Evolutionary conservation across 2,113 vertebrate species (phyloP).

Genomic region (Proteles cristata): DNA sequence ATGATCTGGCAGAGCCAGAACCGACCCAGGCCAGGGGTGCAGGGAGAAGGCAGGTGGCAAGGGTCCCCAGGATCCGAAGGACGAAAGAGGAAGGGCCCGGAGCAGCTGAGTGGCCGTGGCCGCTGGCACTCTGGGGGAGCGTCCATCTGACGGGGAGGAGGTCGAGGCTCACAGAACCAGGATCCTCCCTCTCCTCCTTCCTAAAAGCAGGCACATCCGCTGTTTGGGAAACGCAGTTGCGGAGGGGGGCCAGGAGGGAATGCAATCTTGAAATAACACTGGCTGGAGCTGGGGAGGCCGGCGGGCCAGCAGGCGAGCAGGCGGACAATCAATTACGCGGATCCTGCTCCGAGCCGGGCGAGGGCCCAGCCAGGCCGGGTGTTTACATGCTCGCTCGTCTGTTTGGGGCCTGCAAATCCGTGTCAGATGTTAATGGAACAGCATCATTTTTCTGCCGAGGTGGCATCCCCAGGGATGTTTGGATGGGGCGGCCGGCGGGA

Average conservation of each 20-base stretch:
- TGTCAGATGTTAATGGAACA: slow-evolving; percentile 90
- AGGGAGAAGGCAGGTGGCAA: not conserved
- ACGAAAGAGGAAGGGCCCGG: not conserved
- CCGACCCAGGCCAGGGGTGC: no score
- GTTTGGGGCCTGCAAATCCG: slow-evolving; percentile 84
- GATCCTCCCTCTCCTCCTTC: not conserved
- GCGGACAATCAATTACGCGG: slow-evolving; percentile 83
- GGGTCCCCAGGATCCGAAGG: not conserved
- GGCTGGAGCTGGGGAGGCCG: not conserved
- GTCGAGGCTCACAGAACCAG: not conserved
- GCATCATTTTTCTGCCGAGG: slow-evolving; percentile 86
- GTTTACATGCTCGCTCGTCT: slow-evolving; percentile 83
- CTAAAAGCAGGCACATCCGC: not conserved
- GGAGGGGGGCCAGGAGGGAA: not conserved
- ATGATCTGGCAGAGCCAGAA: not conserved
- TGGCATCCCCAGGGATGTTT: slow-evolving; percentile 79
- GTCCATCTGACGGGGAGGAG: not conserved
- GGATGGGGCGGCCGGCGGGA: slow-evolving; percentile 63
- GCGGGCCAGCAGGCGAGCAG: not conserved
- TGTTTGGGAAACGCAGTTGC: slow-evolving; percentile 21
- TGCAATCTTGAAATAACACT: slow-evolving; percentile 45
- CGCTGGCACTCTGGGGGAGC: not conserved
- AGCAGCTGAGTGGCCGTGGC: not conserved
- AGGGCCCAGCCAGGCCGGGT: slow-evolving; percentile 74
- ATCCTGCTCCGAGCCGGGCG: slow-evolving; percentile 75